These are phyloP conservation scores for Labeo calbasu DNA, from an alignment of 2,797 vertebrate genomes.

Conservation along the genomic window DNA sequence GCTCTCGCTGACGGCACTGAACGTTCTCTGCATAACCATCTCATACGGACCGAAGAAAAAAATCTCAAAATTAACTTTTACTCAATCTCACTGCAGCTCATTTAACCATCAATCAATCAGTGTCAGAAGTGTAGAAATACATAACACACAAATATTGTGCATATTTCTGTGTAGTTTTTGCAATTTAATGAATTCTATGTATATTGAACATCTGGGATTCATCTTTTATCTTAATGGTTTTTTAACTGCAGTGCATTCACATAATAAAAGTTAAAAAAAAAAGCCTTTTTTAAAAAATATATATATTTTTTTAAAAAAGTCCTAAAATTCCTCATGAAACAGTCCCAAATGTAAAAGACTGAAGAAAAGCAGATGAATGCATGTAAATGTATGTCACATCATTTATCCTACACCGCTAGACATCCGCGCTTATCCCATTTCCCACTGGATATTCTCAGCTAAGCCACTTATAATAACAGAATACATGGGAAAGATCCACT, in stretches of 20 bases:
- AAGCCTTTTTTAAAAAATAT: background rate
- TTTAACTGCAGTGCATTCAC: background rate
- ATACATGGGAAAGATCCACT: slow-evolving; percentile 52
- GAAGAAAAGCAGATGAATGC: background rate
- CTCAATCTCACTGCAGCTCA: background rate
- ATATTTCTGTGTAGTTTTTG: background rate
- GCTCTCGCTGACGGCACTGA: background rate
- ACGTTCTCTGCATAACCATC: background rate
- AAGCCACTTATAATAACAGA: slow-evolving; percentile 37
- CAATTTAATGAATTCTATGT: background rate
- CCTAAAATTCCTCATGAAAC: no score
- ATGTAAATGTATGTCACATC: no score
- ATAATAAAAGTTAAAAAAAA: no score
- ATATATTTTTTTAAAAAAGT: no score
- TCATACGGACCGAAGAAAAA: background rate
- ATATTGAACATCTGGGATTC: background rate
- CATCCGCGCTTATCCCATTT: slow-evolving; percentile 19
- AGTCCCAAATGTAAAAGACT: background rate
- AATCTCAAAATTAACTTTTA: background rate
- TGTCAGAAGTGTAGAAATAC: background rate
- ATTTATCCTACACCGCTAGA: slow-evolving; percentile 13
- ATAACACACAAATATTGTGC: background rate
- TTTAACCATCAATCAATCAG: background rate
- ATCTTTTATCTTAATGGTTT: background rate
- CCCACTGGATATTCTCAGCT: slow-evolving; percentile 1